phyloP scores from a whole-genome alignment of 2,113 vertebrate species.

The Vulpes ferrilata region DNA sequence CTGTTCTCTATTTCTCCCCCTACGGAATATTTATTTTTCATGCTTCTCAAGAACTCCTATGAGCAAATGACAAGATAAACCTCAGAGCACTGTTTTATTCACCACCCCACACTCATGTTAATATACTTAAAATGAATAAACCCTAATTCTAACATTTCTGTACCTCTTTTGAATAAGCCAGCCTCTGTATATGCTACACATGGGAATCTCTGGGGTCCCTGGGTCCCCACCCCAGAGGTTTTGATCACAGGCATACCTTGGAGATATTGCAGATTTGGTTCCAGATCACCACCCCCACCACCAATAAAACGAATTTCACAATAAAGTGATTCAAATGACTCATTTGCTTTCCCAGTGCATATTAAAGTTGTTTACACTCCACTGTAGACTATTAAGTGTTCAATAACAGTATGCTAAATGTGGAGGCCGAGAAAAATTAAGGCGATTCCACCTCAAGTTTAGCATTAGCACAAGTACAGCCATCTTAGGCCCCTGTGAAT shows the following conservation, averaged over 20 bases:
- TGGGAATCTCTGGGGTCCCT: not conserved
- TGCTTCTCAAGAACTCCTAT: not conserved
- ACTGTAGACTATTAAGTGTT: not conserved
- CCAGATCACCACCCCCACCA: not conserved
- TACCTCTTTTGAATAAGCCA: not conserved
- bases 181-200: not conserved
- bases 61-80: conserved; percentile 17
- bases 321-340: not conserved
- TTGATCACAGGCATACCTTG: not conserved
- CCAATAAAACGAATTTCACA: not conserved
- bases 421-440: too few relatives aligned
- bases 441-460: too few relatives aligned
- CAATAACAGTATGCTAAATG: not conserved
- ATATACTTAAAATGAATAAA: not conserved
- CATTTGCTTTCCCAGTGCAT: not conserved
- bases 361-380: not conserved
- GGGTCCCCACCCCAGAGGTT: not conserved
- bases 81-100: not conserved
- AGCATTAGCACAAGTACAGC: too few relatives aligned
- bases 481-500: too few relatives aligned
- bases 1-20: not conserved
- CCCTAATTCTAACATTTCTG: not conserved
- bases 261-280: not conserved
- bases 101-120: not conserved
- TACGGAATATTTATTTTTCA: not conserved